Conservation (phyloP, 2,888 invertebrate species). For the Corythucha ciliata region DNA sequence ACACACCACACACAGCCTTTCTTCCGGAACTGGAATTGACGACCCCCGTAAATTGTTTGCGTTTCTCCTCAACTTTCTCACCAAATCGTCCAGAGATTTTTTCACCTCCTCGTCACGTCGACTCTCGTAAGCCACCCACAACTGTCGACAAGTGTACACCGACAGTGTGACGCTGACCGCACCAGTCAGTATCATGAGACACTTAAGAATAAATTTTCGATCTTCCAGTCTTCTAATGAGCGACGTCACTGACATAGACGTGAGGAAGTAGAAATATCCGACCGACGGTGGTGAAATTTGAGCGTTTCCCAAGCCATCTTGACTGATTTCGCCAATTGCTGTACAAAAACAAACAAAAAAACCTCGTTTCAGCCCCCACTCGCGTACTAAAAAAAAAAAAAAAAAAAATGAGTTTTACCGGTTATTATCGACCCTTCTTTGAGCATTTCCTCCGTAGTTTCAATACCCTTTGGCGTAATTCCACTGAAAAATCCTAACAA, state of each 20-base stretch:
- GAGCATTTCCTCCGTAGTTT: constrained; percentile 79
- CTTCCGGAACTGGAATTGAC: too few relatives aligned
- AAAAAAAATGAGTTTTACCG: constrained; percentile 45
- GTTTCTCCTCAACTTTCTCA: constrained; percentile 54
- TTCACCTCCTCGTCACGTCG: constrained; percentile 48
- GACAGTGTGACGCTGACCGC: constrained; percentile 47
- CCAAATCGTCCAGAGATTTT: constrained; percentile 48
- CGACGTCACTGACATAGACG: constrained; percentile 66
- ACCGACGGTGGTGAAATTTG: constrained; percentile 63
- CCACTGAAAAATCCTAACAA: constrained; percentile 71
- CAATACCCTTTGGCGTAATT: constrained; percentile 56
- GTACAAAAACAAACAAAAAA: constrained; percentile 24
- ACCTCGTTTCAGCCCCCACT: background rate
- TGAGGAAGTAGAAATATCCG: constrained; percentile 65
- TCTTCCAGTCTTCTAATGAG: constrained; percentile 53
- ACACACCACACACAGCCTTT: background rate
- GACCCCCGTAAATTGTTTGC: constrained; percentile 49
- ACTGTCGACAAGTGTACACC: constrained; percentile 45
- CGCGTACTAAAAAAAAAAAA: background rate
- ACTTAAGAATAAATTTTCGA: constrained; percentile 15
- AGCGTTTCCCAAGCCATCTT: constrained; percentile 48
- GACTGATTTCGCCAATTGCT: constrained; percentile 65
- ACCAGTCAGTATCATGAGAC: constrained; percentile 44
- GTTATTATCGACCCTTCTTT: constrained; percentile 71
- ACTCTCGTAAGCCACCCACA: constrained; percentile 49